Evolutionary conservation across 2,797 vertebrate genomes (phyloP).

Genomic region (Hephaestus fuliginosus): DNA sequence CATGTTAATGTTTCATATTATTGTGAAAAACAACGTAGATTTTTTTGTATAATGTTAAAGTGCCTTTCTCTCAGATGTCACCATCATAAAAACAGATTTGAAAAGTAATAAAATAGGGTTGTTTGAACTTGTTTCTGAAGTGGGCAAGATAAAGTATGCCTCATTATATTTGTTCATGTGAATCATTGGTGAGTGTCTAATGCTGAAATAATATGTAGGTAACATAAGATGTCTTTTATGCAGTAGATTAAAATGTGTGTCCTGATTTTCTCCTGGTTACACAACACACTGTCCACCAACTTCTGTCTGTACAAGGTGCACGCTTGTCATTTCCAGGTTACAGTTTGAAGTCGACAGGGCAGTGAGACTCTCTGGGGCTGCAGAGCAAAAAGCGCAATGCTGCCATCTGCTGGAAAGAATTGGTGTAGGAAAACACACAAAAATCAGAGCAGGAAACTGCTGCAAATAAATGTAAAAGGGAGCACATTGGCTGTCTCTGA

Average conservation of each 20-base stretch:
- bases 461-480: neutral
- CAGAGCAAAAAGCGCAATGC: conserved; percentile 43
- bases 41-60: conserved; percentile 60
- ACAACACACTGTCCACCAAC: conserved; percentile 12
- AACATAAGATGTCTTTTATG: neutral
- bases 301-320: conserved; percentile 41
- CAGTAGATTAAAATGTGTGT: neutral
- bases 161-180: conserved; percentile 18
- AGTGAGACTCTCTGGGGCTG: neutral
- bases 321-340: conserved; percentile 11
- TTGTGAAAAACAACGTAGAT: conserved; percentile 45
- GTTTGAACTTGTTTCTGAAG: no score
- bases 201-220: neutral
- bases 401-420: conserved; percentile 64
- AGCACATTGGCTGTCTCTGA: neutral
- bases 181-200: neutral
- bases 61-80: conserved; percentile 64
- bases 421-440: neutral
- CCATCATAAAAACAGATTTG: conserved; percentile 31
- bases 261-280: conserved; percentile 23
- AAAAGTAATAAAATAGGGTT: no score
- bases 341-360: conserved; percentile 13
- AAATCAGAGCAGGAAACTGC: neutral
- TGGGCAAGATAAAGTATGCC: conserved; percentile 1
- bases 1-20: conserved; percentile 41